Percentiles rank a stretch among this genome's conserved stretches.
These are phyloP conservation scores for Lycia hirtaria DNA, from an alignment of 2,888 invertebrate genomes.

Conservation along the genomic window DNA sequence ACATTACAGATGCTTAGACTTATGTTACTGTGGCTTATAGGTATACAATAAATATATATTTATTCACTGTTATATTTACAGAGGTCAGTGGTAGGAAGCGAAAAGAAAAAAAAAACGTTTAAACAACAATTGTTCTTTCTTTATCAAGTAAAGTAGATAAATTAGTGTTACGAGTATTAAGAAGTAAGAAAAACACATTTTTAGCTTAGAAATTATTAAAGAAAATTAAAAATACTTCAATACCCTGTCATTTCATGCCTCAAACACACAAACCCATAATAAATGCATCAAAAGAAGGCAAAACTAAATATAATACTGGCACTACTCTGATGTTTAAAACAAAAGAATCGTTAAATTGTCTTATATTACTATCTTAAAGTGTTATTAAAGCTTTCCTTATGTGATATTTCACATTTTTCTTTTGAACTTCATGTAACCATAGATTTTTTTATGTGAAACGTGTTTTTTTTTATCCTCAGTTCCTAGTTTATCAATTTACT, in stretches of 20 bases:
- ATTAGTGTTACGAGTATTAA: neutral
- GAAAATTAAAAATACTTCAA: constrained; percentile 56
- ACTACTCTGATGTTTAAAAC: constrained; percentile 68
- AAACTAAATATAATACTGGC: constrained; percentile 51
- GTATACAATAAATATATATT: no score
- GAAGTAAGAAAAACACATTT: neutral
- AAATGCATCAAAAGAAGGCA: constrained; percentile 66
- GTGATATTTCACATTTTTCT: constrained; percentile 56
- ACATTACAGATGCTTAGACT: no score
- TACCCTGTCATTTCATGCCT: constrained; percentile 82
- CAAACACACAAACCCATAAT: constrained; percentile 53
- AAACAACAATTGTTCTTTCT: no score
- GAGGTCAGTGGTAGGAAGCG: no score
- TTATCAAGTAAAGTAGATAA: no score
- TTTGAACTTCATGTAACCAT: constrained; percentile 45
- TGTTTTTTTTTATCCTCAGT: neutral
- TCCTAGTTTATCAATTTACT: neutral
- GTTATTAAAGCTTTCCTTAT: constrained; percentile 82
- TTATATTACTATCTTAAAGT: constrained; percentile 64
- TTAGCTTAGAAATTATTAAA: constrained; percentile 10
- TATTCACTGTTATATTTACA: no score
- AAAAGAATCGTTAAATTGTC: constrained; percentile 45
- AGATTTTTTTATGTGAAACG: constrained; percentile 19
- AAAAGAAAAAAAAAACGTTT: no score
- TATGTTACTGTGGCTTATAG: no score